Evolutionary conservation across 2,113 vertebrate genomes (phyloP).

Genomic region (Desmodus rotundus): DNA sequence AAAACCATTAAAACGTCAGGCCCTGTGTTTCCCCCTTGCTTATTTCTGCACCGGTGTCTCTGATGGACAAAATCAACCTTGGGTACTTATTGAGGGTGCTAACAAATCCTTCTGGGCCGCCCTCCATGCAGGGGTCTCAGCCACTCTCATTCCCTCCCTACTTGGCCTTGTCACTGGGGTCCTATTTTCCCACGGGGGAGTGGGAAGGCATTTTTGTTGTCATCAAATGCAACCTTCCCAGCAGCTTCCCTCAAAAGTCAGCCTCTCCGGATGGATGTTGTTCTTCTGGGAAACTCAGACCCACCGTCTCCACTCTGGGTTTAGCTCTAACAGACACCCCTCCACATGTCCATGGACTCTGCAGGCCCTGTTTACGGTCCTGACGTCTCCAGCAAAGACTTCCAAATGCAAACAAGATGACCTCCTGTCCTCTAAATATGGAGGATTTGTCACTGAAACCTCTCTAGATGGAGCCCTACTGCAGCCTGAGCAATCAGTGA

Average conservation of each 20-base stretch:
- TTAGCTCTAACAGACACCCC: neutral
- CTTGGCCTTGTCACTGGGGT: neutral
- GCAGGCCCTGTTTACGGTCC: neutral
- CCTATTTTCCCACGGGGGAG: neutral
- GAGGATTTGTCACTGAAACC: neutral
- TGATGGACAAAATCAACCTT: neutral
- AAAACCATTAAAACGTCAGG: neutral
- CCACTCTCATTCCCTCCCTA: neutral
- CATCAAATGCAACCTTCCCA: neutral
- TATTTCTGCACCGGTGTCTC: neutral
- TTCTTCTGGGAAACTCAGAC: neutral
- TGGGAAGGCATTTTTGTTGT: neutral
- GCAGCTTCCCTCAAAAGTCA: neutral
- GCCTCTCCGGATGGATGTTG: neutral
- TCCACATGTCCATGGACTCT: neutral
- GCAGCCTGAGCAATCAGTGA: neutral
- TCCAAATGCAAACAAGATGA: neutral
- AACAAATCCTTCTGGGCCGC: neutral
- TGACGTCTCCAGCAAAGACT: neutral
- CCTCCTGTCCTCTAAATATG: neutral
- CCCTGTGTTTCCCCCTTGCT: neutral
- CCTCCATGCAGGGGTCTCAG: neutral
- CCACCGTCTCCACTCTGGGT: neutral
- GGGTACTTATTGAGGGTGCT: neutral
- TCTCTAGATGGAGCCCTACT: neutral